A percentile compares a stretch with the other conserved stretches of the same genome.
Conservation (phyloP, 1,140 invertebrate genomes). For the Bombus ignitus region DNA sequence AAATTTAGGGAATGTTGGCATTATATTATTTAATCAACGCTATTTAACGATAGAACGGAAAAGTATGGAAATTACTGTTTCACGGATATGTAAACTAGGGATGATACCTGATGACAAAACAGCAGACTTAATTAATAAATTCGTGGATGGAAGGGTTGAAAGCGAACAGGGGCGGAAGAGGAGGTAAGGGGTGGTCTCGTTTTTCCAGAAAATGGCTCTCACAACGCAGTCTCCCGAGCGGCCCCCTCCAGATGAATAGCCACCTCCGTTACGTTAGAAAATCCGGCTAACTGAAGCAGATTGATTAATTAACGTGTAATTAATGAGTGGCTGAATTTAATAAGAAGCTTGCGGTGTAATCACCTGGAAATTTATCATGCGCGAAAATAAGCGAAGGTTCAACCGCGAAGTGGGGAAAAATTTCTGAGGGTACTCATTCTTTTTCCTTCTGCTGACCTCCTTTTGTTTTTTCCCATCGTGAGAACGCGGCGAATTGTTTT, state of each 20-base stretch:
- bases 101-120: slow-evolving; percentile 22
- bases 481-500: slow-evolving; percentile 31
- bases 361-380: slow-evolving; percentile 71
- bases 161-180: not conserved
- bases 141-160: slow-evolving; percentile 36
- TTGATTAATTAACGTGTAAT: slow-evolving; percentile 73
- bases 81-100: not conserved
- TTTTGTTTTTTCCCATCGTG: not conserved
- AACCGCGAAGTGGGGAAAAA: slow-evolving; percentile 41
- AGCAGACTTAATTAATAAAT: slow-evolving; percentile 65
- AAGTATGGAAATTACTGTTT: too few species aligned
- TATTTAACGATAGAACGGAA: not conserved
- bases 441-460: not conserved
- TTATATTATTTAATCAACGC: not conserved
- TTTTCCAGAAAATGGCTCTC: slow-evolving; percentile 62
- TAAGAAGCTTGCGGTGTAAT: slow-evolving; percentile 73
- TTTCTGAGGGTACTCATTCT: slow-evolving; percentile 43
- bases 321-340: slow-evolving; percentile 71
- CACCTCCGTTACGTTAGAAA: slow-evolving; percentile 66
- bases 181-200: slow-evolving; percentile 35
- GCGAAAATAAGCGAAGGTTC: slow-evolving; percentile 61
- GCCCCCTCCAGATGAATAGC: slow-evolving; percentile 66
- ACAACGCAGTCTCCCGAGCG: slow-evolving; percentile 45
- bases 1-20: not conserved
- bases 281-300: slow-evolving; percentile 66